Base-by-base conservation (phyloP, 2,797 vertebrate genomes). In the Alca torda region DNA sequence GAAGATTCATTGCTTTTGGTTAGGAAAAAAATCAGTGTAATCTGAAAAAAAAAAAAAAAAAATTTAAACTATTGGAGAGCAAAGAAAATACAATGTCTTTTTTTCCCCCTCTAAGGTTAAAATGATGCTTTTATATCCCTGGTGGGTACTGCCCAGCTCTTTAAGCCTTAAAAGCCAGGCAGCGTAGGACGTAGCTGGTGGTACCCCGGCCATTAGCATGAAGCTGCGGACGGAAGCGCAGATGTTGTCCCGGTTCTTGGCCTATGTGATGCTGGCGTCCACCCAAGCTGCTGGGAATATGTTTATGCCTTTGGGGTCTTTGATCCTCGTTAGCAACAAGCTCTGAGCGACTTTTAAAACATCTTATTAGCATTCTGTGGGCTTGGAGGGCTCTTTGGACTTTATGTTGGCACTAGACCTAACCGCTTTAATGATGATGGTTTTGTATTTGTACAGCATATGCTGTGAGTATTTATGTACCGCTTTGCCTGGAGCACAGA, bases 201-300 rank as follows among this genome's bases (percentile, higher is more conserved):
- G 0, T 43, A 18, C 30, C 87, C 48, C 76, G 33, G 60, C 51
- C 16, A 4, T 3, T 2, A 15, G 75, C 56, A 11, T 6, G 1
- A 18, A n/a, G 43, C 30, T 7, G 61, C 50, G 37, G 57, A 18
- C 31, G 43, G 68, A 11, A 21, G 37, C 19, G 3, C 30, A 1
- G 2, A 3, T 4, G 39, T 20, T 3, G 4, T 9, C n/a, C 9
- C 73, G 13, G 20, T 4, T 33, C 69, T 43, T 5, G 12, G 63
- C 63, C 85, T n/a, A 13, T 1, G 35, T 2, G 61, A 3, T 4
- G 45, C 31, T 56, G 61, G 50, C 72, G 26, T 19, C 87, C 16
- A 1, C 65, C 67, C 61, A 12, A 6, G n/a, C 64, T 78, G 70
- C 76, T 24, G 43, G 33, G 53, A 61, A n/a, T 2, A 5, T 1